Evolutionary conservation across 2,888 invertebrate species (phyloP).

Genomic region (Lepidocyrtoides sp.): DNA sequence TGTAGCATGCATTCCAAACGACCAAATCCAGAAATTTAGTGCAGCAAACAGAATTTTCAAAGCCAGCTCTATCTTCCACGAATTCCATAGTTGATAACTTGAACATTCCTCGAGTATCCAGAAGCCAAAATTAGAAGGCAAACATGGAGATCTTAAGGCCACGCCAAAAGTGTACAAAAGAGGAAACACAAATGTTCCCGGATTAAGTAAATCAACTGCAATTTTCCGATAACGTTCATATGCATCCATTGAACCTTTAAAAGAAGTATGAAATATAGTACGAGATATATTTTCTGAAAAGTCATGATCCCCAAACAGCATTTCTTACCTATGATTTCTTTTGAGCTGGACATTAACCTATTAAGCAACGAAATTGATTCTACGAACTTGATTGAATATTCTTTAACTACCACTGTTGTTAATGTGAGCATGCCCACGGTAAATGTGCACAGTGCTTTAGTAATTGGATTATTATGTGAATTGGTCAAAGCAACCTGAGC

Average conservation of each 20-base stretch:
- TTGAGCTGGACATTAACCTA: constrained; percentile 20
- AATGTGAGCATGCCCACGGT: constrained; percentile 49
- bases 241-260: constrained; percentile 33
- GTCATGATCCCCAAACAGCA: no score
- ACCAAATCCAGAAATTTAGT: constrained; percentile 65
- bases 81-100: background rate
- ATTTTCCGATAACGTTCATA: constrained; percentile 49
- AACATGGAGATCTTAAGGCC: constrained; percentile 15
- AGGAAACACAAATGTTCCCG: constrained; percentile 59
- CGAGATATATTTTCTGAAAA: background rate
- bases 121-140: constrained; percentile 50
- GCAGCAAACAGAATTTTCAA: background rate
- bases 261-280: background rate
- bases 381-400: constrained; percentile 4
- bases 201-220: constrained; percentile 47
- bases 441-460: constrained; percentile 48
- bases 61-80: background rate
- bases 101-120: constrained; percentile 42
- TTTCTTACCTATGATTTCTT: constrained; percentile 9
- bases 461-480: background rate
- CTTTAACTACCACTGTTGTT: constrained; percentile 36
- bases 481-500: background rate
- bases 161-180: constrained; percentile 48
- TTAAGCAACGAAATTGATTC: constrained; percentile 10
- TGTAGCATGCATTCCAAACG: constrained; percentile 64